These are phyloP conservation scores for Drosophila quinaria DNA, from an alignment of 2,888 invertebrate genomes.

Conservation along the genomic window DNA sequence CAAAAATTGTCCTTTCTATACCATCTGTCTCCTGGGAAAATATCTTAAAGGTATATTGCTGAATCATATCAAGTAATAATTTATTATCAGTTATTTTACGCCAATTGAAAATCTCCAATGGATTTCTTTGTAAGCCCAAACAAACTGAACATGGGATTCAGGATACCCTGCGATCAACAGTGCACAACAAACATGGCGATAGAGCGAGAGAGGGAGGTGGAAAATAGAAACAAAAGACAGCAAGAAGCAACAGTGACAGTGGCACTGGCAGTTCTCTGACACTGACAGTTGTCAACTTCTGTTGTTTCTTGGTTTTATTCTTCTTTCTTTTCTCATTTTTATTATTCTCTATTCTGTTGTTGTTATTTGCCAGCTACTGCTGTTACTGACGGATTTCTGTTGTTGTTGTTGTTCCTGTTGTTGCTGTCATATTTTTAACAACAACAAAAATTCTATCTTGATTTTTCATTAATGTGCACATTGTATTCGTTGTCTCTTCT, in stretches of 20 bases:
- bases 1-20: not conserved
- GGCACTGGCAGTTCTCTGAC: constrained; percentile 73
- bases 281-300: constrained; percentile 84
- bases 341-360: constrained; percentile 26
- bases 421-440: constrained; percentile 54
- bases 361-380: constrained; percentile 28
- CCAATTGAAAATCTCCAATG: not conserved
- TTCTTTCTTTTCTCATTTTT: constrained; percentile 30
- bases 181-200: constrained; percentile 15
- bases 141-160: not conserved
- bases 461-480: constrained; percentile 67
- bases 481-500: constrained; percentile 37
- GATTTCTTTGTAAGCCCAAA: not conserved
- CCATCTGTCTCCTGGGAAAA: not conserved
- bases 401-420: constrained; percentile 33
- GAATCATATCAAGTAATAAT: not conserved
- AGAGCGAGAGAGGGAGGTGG: constrained; percentile 14
- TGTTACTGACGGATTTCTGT: constrained; percentile 46
- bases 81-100: constrained; percentile 2
- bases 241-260: constrained; percentile 80
- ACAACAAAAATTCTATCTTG: constrained; percentile 47
- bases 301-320: constrained; percentile 74
- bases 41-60: not conserved
- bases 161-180: constrained; percentile 12
- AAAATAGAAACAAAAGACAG: constrained; percentile 68